Evolutionary conservation across 2,113 vertebrate genomes (phyloP).

Genomic region (Callospermophilus lateralis): DNA sequence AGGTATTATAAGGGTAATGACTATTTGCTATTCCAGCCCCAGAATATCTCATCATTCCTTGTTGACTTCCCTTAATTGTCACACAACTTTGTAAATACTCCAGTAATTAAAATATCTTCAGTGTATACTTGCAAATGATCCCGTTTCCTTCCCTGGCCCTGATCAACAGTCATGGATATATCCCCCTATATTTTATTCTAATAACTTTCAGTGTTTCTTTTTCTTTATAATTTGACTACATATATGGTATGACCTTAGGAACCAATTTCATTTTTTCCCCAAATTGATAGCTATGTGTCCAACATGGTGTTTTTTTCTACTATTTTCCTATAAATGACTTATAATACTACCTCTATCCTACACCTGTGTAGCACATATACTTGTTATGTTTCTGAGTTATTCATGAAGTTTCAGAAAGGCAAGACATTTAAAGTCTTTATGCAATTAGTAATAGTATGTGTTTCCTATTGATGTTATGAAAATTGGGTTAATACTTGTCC

Average conservation of each 20-base stretch:
- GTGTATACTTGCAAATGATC: background rate
- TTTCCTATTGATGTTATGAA: background rate
- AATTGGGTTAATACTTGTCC: background rate
- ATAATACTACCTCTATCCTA: background rate
- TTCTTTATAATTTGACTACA: slow-evolving; percentile 8
- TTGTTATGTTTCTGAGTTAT: background rate
- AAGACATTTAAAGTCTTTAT: background rate
- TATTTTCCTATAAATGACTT: background rate
- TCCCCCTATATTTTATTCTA: background rate
- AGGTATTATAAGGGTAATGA: background rate
- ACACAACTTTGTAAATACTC: background rate
- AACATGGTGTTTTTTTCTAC: background rate
- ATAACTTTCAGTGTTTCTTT: background rate
- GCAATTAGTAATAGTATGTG: background rate
- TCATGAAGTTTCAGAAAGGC: background rate
- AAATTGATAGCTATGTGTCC: background rate
- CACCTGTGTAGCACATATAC: background rate
- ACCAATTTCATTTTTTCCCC: background rate
- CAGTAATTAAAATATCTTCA: background rate
- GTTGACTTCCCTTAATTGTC: background rate
- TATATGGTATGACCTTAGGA: background rate
- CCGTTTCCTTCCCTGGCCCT: background rate
- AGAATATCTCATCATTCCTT: background rate
- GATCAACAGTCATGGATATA: background rate
- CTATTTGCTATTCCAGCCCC: background rate